Conservation (phyloP, 2,113 vertebrate species). For the Rhinichthys klamathensis region DNA sequence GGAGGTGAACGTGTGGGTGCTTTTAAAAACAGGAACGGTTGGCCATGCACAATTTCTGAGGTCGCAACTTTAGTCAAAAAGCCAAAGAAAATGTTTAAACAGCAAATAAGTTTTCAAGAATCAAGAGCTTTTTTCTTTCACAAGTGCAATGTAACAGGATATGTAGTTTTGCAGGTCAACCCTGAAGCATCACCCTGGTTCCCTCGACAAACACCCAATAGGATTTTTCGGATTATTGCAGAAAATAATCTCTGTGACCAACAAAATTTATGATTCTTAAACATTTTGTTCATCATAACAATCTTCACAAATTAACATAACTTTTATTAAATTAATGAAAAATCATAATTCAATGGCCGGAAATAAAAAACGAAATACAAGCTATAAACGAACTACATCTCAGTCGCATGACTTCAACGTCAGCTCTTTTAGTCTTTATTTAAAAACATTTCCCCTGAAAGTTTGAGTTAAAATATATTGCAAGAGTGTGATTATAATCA, state of each 20-base stretch:
- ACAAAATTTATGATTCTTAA: not conserved
- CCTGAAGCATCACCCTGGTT: not conserved
- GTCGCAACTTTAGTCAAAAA: not conserved
- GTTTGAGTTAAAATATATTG: no score
- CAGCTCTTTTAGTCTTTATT: no score
- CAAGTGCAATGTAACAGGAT: no score
- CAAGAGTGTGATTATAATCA: no score
- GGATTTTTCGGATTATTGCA: not conserved
- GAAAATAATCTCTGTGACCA: not conserved
- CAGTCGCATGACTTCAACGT: not conserved
- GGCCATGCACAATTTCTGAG: not conserved
- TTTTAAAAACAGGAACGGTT: slow-evolving; percentile 11
- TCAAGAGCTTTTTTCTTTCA: not conserved
- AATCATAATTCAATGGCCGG: not conserved
- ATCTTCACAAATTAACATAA: not conserved
- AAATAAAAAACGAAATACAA: not conserved
- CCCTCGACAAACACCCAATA: not conserved
- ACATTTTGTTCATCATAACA: not conserved
- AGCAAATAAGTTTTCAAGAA: not conserved
- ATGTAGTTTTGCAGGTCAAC: not conserved
- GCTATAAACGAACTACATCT: not conserved
- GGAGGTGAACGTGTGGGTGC: slow-evolving; percentile 1
- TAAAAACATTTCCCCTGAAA: no score
- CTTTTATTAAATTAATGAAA: not conserved
- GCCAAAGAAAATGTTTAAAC: slow-evolving; percentile 14